Evolutionary conservation across 2,113 vertebrate species (phyloP).

Genomic region (Micronisus gabar): DNA sequence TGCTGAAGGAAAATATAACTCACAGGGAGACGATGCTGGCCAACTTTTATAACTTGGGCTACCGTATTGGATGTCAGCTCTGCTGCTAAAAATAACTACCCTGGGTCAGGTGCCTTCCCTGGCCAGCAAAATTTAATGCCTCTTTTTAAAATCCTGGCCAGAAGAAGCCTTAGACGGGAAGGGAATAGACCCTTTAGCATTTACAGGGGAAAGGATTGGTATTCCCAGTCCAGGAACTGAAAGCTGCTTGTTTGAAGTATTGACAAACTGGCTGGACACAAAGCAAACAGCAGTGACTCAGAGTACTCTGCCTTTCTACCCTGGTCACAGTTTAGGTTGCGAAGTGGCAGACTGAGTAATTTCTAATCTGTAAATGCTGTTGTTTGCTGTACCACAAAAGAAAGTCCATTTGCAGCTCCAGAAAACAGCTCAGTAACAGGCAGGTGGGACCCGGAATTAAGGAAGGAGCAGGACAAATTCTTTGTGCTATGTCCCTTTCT

Average conservation of each 20-base stretch:
- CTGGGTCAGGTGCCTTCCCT: slow-evolving; percentile 26
- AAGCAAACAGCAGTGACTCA: not conserved
- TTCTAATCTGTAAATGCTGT: not conserved
- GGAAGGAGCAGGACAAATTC: not conserved
- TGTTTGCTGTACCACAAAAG: not conserved
- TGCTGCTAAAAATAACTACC: slow-evolving; percentile 12
- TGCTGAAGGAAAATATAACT: slow-evolving; percentile 35
- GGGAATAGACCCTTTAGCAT: not conserved
- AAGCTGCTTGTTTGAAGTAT: not conserved
- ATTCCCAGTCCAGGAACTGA: not conserved
- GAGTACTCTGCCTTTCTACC: not conserved
- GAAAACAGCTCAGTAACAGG: not conserved
- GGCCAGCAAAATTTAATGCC: slow-evolving; percentile 29
- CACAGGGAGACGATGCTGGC: not conserved
- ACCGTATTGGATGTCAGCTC: slow-evolving; percentile 10
- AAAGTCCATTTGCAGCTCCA: not conserved
- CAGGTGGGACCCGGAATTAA: not conserved
- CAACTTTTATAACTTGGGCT: slow-evolving; percentile 23
- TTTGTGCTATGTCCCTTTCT: not conserved
- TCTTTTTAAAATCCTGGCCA: not conserved
- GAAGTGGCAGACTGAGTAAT: not conserved
- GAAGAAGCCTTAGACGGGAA: not conserved
- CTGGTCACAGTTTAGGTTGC: not conserved
- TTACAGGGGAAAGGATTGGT: not conserved
- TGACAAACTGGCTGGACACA: not conserved